phyloP scores from a whole-genome alignment of 2,797 vertebrate genomes.

The Bucorvus abyssinicus region DNA sequence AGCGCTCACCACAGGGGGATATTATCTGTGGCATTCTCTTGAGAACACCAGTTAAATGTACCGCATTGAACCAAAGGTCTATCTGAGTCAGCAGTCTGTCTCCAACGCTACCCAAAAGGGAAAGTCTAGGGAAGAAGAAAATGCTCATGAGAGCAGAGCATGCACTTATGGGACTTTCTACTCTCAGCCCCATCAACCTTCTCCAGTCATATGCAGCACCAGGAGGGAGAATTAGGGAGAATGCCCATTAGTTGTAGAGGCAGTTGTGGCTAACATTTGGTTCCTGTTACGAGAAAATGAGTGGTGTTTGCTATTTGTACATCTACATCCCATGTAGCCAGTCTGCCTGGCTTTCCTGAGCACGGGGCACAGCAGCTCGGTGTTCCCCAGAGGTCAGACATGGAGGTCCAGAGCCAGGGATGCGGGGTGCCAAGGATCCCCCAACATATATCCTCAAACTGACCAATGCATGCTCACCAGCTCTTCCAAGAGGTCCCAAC shows the following conservation, averaged over 20 bases:
- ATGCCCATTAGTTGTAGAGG: background rate
- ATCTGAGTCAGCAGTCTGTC: background rate
- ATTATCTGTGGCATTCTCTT: background rate
- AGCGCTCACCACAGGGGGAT: background rate
- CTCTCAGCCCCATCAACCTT: background rate
- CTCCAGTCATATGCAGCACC: background rate
- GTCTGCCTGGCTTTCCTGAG: background rate
- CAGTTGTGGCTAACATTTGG: background rate
- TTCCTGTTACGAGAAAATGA: background rate
- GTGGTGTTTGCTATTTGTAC: background rate
- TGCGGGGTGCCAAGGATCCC: background rate
- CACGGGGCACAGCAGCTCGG: background rate
- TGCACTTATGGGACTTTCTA: background rate
- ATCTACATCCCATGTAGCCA: background rate
- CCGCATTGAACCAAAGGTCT: background rate
- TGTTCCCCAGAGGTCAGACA: background rate
- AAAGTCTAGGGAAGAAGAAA: background rate
- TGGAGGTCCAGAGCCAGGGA: fast-evolving
- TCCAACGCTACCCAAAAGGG: background rate
- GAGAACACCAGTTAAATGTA: background rate
- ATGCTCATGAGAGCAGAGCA: background rate
- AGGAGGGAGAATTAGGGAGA: background rate
- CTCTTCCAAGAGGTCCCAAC: background rate
- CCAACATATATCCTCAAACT: background rate
- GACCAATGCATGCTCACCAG: fast-evolving